phyloP scores from a whole-genome alignment of 1,140 invertebrate species.

The Aradophagus sp. region DNA sequence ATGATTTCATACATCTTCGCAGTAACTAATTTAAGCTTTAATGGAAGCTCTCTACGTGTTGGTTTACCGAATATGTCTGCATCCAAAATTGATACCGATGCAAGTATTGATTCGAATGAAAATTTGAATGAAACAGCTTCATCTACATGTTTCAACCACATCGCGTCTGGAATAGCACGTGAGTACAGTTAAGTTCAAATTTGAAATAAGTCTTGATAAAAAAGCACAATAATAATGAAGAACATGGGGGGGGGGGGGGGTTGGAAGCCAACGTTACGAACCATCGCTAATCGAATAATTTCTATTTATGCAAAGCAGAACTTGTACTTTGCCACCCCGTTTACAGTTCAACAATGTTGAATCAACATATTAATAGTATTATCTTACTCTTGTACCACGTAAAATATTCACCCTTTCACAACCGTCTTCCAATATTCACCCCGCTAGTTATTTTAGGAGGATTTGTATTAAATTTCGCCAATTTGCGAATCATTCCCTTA shows the following conservation, averaged over 20 bases:
- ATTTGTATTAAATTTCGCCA: constrained; percentile 26
- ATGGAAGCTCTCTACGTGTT: constrained; percentile 9
- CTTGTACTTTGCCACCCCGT: constrained; percentile 1
- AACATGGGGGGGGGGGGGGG: no score
- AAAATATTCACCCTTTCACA: constrained; percentile 24
- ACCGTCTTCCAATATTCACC: constrained; percentile 15
- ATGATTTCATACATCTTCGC: constrained; percentile 9
- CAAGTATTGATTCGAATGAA: no score
- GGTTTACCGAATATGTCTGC: constrained; percentile 8
- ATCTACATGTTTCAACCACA: no score
- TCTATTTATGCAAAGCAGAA: constrained; percentile 5
- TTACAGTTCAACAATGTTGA: not conserved
- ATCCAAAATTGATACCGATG: no score
- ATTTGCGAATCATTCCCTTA: constrained; percentile 11
- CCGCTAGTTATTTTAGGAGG: constrained; percentile 1
- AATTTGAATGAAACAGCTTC: no score
- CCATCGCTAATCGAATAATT: not conserved
- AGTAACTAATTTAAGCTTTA: constrained; percentile 19
- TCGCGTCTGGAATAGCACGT: no score
- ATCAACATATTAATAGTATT: constrained; percentile 25
- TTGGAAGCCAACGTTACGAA: no score
- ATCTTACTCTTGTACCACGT: constrained; percentile 5
- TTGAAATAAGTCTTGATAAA: no score
- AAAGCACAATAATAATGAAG: no score
- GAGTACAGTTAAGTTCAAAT: no score